These are phyloP conservation scores for Dynastes grantii DNA, from an alignment of 2,888 invertebrate genomes.

Conservation along the genomic window DNA sequence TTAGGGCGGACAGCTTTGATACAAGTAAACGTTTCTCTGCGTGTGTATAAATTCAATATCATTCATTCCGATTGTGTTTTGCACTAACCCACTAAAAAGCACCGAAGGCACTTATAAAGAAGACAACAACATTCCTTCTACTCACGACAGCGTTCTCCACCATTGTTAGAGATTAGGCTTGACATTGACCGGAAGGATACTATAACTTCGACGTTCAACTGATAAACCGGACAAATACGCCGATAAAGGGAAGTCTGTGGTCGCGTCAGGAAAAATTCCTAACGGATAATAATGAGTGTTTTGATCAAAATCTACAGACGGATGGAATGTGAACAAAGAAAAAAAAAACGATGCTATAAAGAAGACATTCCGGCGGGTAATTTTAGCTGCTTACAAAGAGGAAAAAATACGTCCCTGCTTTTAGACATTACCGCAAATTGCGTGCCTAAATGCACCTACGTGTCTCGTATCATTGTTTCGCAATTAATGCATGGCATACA, in stretches of 20 bases:
- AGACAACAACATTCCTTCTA: constrained; percentile 2
- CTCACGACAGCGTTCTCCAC: neutral
- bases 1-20: no score
- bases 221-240: constrained; percentile 44
- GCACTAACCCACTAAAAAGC: no score
- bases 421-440: constrained; percentile 20
- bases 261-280: constrained; percentile 44
- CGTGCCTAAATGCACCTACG: constrained; percentile 10
- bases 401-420: constrained; percentile 9
- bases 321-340: constrained; percentile 11
- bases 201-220: constrained; percentile 32
- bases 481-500: neutral
- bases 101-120: neutral
- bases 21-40: no score
- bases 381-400: constrained; percentile 24
- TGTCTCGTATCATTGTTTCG: neutral
- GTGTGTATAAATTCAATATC: no score
- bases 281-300: constrained; percentile 39
- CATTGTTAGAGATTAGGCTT: constrained; percentile 38
- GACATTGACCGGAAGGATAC: constrained; percentile 40
- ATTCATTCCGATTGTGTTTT: no score
- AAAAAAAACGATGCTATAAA: constrained; percentile 6
- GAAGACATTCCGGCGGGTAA: constrained; percentile 17
- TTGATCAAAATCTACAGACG: constrained; percentile 40
- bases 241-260: constrained; percentile 43